phyloP scores from a whole-genome alignment of 2,888 invertebrate species.

The Pyrgus malvae region DNA sequence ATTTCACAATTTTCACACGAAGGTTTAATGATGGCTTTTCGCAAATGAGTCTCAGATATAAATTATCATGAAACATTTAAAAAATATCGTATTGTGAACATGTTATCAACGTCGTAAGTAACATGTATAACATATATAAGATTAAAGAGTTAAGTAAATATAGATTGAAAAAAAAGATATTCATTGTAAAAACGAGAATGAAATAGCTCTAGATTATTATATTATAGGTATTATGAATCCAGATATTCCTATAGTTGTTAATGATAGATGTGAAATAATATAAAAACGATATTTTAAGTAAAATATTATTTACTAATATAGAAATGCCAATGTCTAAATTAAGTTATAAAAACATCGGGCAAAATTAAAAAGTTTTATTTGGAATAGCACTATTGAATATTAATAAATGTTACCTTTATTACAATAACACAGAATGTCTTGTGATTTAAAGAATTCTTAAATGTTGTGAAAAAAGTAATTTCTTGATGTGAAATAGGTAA shows the following conservation, averaged over 20 bases:
- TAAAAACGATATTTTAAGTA: not conserved
- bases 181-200: too few relatives aligned
- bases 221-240: constrained; percentile 1
- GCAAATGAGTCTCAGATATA: too few relatives aligned
- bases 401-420: not conserved
- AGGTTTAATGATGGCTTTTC: too few relatives aligned
- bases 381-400: not conserved
- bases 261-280: constrained; percentile 16
- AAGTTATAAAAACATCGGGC: constrained; percentile 9
- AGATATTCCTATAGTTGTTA: constrained; percentile 27
- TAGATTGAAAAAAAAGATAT: constrained; percentile 38
- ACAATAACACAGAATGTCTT: constrained; percentile 4
- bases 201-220: constrained; percentile 2
- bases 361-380: not conserved
- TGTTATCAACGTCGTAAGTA: too few relatives aligned
- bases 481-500: constrained; percentile 2
- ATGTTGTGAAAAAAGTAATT: constrained; percentile 15
- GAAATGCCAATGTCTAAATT: constrained; percentile 6
- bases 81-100: too few relatives aligned
- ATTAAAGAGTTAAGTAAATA: not conserved
- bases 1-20: too few relatives aligned
- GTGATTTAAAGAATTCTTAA: constrained; percentile 2
- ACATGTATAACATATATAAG: too few relatives aligned
- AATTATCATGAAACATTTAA: too few relatives aligned
- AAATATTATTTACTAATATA: constrained; percentile 6